Conservation (phyloP, 2,797 vertebrate species). For the Acanthopagrus latus region DNA sequence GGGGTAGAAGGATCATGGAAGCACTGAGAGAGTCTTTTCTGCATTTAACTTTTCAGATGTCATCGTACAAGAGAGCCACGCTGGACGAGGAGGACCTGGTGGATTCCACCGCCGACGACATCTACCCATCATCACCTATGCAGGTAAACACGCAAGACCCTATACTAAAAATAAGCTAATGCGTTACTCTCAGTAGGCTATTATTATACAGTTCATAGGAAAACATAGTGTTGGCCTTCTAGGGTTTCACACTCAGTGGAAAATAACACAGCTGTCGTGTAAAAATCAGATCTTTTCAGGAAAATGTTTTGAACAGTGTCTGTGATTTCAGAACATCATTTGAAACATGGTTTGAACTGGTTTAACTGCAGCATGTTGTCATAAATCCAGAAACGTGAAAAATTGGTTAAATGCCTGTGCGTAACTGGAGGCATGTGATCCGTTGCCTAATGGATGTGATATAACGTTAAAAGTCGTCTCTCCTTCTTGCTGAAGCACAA, state of each 20-base stretch:
- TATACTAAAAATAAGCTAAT: not conserved
- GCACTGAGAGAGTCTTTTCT: slow-evolving; percentile 88
- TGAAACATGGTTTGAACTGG: not conserved
- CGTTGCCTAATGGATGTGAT: not conserved
- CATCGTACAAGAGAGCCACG: slow-evolving; percentile 94
- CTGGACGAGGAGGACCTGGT: slow-evolving; percentile 95
- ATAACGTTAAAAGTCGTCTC: not conserved
- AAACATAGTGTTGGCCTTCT: not conserved
- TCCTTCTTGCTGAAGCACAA: not conserved
- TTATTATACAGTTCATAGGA: not conserved
- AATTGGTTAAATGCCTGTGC: not conserved
- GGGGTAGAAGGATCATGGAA: slow-evolving; percentile 84
- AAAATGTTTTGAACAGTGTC: not conserved
- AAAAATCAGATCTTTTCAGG: not conserved
- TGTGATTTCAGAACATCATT: not conserved
- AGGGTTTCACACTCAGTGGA: not conserved
- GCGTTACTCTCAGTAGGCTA: not conserved
- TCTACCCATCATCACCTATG: slow-evolving; percentile 89
- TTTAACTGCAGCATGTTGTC: not conserved
- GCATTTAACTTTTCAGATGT: slow-evolving; percentile 95
- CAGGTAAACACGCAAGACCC: slow-evolving; percentile 85
- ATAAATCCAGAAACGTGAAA: not conserved
- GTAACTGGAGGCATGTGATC: too few species aligned
- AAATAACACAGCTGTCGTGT: not conserved
- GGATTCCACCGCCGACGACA: slow-evolving; percentile 89